phyloP scores from a whole-genome alignment of 2,888 invertebrate genomes.

The Drosophila phalerata region DNA sequence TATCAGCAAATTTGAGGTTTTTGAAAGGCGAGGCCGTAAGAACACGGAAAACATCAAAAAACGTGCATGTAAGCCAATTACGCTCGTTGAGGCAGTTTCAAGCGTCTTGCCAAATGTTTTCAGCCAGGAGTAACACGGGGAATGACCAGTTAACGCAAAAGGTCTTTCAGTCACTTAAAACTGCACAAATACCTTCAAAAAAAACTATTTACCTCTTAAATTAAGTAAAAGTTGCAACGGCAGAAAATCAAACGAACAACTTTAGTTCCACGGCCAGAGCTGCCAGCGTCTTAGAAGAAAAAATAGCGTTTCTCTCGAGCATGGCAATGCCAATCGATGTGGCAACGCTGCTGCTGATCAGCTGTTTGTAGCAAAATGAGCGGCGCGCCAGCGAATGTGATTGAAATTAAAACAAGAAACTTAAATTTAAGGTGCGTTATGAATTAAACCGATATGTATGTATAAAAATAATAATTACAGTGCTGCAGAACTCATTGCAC shows the following conservation, averaged over 20 bases:
- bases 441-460: neutral
- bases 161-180: constrained; percentile 12
- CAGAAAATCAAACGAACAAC: constrained; percentile 32
- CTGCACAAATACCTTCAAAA: constrained; percentile 16
- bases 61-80: constrained; percentile 50
- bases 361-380: constrained; percentile 46
- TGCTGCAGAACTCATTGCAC: constrained; percentile 63
- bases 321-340: constrained; percentile 3
- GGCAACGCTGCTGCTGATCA: constrained; percentile 30
- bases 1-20: constrained; percentile 16
- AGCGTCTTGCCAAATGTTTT: neutral
- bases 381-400: constrained; percentile 21
- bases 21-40: constrained; percentile 12
- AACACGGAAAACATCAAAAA: constrained; percentile 51
- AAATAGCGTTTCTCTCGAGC: constrained; percentile 5
- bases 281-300: no score
- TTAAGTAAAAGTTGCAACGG: constrained; percentile 20
- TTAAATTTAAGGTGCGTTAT: constrained; percentile 70
- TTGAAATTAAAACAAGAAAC: constrained; percentile 68
- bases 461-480: constrained; percentile 43
- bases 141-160: constrained; percentile 11
- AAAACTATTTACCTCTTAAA: constrained; percentile 52
- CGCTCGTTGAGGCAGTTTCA: neutral
- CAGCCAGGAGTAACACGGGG: neutral
- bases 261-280: neutral